phyloP scores from a whole-genome alignment of 1,140 invertebrate genomes.

The Aphaenogaster floridana region DNA sequence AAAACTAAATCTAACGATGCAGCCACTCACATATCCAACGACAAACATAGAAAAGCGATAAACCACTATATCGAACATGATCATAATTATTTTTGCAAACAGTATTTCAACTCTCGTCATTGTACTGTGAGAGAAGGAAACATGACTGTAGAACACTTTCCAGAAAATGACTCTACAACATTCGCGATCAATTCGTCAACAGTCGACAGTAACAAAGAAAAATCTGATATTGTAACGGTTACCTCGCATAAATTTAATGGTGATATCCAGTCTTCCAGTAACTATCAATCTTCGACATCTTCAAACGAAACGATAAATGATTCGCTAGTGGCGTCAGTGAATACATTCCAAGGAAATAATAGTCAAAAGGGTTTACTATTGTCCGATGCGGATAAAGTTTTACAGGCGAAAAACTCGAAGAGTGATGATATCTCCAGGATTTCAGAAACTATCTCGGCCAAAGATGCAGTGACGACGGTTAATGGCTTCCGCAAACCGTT shows the following conservation, averaged over 20 bases:
- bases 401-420: neutral
- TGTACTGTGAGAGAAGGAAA: slow-evolving; percentile 74
- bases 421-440: neutral
- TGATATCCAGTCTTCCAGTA: slow-evolving; percentile 35
- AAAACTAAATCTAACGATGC: neutral
- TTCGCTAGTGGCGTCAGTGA: no score
- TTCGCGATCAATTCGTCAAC: neutral
- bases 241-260: slow-evolving; percentile 10
- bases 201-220: neutral
- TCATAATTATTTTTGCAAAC: slow-evolving; percentile 70
- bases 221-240: neutral
- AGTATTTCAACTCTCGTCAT: slow-evolving; percentile 32
- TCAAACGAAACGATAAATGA: neutral
- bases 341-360: neutral
- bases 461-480: neutral
- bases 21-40: neutral
- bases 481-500: slow-evolving; percentile 35
- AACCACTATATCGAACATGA: slow-evolving; percentile 59
- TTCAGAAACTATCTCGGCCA: neutral
- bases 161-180: slow-evolving; percentile 32
- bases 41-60: neutral
- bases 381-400: neutral
- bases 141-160: slow-evolving; percentile 79
- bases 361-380: neutral
- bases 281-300: neutral